A percentile compares a stretch with the other conserved stretches of the same genome.
Conservation (phyloP, 92 coral and sea anemone genomes). For the Paragorgia papillata region DNA sequence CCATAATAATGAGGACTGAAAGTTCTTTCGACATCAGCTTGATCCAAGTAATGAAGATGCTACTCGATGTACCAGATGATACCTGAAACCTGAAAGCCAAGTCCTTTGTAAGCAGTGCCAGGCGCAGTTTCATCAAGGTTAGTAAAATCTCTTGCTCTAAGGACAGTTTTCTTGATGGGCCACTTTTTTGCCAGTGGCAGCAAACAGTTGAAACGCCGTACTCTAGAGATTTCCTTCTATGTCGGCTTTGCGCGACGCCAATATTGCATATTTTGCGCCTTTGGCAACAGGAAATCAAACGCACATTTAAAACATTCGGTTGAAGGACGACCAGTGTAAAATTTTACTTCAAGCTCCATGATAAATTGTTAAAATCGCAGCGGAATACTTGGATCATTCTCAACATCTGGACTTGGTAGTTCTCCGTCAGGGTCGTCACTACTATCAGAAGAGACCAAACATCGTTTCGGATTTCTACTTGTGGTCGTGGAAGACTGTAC, state of each 20-base stretch:
- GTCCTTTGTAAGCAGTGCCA: too few species aligned
- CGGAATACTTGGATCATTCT: too few species aligned
- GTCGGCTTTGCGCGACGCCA: too few species aligned
- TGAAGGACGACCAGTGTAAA: constrained; percentile 48
- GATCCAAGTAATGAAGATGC: constrained; percentile 59
- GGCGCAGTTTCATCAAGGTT: too few species aligned
- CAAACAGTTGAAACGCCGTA: constrained; percentile 15
- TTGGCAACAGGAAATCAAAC: too few species aligned
- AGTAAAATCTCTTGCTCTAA: constrained; percentile 42
- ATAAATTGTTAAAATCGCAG: constrained; percentile 49
- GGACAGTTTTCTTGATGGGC: constrained; percentile 29
- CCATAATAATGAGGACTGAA: too few species aligned
- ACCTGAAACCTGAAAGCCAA: background rate
- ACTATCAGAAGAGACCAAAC: too few species aligned
- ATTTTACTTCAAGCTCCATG: constrained; percentile 26
- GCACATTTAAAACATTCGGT: constrained; percentile 44
- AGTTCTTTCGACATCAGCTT: constrained; percentile 67
- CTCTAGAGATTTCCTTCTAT: constrained; percentile 30
- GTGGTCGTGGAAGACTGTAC: too few species aligned
- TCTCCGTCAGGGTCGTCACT: too few species aligned
- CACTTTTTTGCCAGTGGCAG: constrained; percentile 38
- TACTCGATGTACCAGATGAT: constrained; percentile 37
- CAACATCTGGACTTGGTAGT: too few species aligned
- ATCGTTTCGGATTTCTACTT: too few species aligned
- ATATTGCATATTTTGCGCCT: too few species aligned